Evolutionary conservation across 2,797 vertebrate genomes (phyloP).

Genomic region (Gobionotothen gibberifrons): DNA sequence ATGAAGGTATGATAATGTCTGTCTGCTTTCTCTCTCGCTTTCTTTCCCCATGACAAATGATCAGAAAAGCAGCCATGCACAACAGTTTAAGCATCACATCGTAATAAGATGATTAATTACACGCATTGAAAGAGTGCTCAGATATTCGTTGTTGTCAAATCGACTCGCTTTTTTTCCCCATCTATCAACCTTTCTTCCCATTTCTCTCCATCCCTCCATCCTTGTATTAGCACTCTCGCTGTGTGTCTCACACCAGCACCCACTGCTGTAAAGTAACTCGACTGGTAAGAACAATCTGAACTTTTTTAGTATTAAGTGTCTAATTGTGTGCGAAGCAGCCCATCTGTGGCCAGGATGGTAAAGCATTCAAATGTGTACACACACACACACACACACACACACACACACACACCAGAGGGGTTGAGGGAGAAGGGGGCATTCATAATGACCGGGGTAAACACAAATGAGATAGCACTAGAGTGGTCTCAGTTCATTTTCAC

Average conservation of each 20-base stretch:
- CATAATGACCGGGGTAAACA: constrained; percentile 71
- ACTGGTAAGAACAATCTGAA: background rate
- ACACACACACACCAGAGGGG: constrained; percentile 25
- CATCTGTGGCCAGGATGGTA: constrained; percentile 40
- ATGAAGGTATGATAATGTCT: constrained; percentile 71
- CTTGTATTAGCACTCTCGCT: constrained; percentile 29
- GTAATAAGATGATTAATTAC: constrained; percentile 25
- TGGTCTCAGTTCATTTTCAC: constrained; percentile 71
- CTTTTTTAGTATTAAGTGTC: background rate
- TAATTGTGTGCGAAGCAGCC: constrained; percentile 43
- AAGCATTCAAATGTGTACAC: constrained; percentile 17
- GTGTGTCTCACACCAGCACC: constrained; percentile 41
- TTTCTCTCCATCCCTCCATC: constrained; percentile 32
- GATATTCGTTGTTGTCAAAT: constrained; percentile 16
- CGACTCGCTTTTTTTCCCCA: constrained; percentile 6
- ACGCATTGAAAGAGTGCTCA: background rate
- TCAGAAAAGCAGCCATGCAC: background rate
- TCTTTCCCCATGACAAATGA: background rate
- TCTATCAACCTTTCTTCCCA: constrained; percentile 10
- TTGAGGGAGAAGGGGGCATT: constrained; percentile 22
- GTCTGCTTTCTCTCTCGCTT: constrained; percentile 23
- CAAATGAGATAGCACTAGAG: constrained; percentile 57
- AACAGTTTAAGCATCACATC: background rate
- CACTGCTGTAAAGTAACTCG: constrained; percentile 44
- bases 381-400: constrained; percentile 28